Evolutionary conservation across 30 jellyfish, hydroid and myxozoan species (phyloP), one percentile per base, ranked within the genome.

Genomic region (Rhopilema esculentum): DNA sequence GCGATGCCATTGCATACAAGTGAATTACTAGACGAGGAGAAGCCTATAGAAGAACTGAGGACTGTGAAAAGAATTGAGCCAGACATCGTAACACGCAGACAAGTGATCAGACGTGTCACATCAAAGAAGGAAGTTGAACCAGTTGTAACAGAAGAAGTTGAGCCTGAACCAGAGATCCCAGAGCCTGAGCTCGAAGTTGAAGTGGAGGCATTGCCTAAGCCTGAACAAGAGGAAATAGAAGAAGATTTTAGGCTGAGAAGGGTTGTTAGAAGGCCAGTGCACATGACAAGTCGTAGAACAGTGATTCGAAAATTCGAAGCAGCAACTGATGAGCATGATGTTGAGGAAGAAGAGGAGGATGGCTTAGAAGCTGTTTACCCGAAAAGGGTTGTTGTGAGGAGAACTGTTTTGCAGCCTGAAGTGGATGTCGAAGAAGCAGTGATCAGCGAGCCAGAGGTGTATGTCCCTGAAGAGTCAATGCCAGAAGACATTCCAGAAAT

Each of bases 251-350:
- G 88, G 23, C 88, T 53, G 66, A 78, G 93, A 48, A 27, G 90
- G 66, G 91, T 82, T 48, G 95, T 82, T 26, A 72, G 94, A 50
- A 51, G 91, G 75, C 94, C 97, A 27, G 85, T 89, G 69, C 83
- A 33, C 65, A 78, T 80, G 91, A 82, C 95, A 33, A 80, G 86
- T 51, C 82, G 89, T 50, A 82, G 87, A 64, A 89, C 94, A 19
- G 91, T 82, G 23, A 74, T 81, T 18, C 61, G 94, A 61, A 76
- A 76, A 67, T 32, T 65, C 26, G 91, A 82, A 64, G 89, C 89
- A 75, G 81, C 89, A 16, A 63, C 97, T 18, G 87, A 82, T 68
- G 97, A 93, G 64, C 52, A 70, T 18, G 91, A 69, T 23, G 84
- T 1, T 27, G 75, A 75, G 82, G 79, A 57, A 52, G 88, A 33